These are phyloP conservation scores for Montifringilla adamsi DNA, from an alignment of 2,113 vertebrate genomes.

Conservation along the genomic window DNA sequence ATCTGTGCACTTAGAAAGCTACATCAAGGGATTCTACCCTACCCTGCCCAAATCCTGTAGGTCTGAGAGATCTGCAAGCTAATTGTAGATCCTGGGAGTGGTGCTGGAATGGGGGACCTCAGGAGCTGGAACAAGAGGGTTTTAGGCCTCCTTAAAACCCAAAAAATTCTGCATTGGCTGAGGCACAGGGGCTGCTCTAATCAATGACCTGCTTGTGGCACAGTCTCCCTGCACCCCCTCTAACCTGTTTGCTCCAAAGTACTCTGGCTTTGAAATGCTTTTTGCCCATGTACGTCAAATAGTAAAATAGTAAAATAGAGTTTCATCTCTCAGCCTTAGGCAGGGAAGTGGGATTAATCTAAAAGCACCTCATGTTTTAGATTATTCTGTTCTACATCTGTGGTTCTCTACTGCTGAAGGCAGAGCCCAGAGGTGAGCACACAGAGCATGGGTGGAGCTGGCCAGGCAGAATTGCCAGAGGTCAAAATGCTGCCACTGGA, in stretches of 20 bases:
- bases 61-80: background rate
- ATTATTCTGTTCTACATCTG: background rate
- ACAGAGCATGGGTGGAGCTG: fast-evolving
- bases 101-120: background rate
- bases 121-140: background rate
- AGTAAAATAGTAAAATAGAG: background rate
- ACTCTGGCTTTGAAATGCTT: background rate
- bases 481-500: fast-evolving
- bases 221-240: background rate
- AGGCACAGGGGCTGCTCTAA: background rate
- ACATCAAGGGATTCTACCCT: background rate
- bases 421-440: background rate
- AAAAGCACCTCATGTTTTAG: background rate
- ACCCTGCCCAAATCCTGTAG: background rate
- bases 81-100: background rate
- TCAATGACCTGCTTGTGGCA: background rate
- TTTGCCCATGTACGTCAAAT: background rate
- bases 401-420: background rate
- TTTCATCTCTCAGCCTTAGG: background rate
- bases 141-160: background rate
- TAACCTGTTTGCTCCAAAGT: background rate
- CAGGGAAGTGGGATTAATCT: background rate
- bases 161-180: background rate
- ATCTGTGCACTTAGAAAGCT: background rate
- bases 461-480: fast-evolving